Evolutionary conservation across 2,797 vertebrate genomes (phyloP).

Genomic region (Rhinogobio ventralis): DNA sequence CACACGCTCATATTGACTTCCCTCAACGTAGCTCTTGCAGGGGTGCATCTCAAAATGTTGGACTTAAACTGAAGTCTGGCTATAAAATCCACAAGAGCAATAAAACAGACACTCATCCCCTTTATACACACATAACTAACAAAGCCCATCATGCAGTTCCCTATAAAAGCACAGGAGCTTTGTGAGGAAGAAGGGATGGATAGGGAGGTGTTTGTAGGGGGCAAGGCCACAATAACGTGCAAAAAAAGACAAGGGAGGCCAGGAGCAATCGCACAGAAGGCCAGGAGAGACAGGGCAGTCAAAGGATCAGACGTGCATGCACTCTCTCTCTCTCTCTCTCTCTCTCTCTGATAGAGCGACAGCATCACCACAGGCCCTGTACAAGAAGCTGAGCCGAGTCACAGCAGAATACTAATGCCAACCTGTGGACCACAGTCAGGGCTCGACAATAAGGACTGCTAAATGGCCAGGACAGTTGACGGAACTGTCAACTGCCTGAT

Average conservation of each 20-base stretch:
- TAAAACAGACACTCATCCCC: conserved; percentile 48
- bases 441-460: not conserved
- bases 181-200: not conserved
- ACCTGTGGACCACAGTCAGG: conserved; percentile 2
- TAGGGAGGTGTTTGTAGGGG: conserved; percentile 4
- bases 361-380: conserved; percentile 47
- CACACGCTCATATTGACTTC: not conserved
- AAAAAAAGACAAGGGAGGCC: conserved; percentile 26
- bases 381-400: conserved; percentile 21
- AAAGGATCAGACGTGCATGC: conserved; percentile 31
- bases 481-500: no score
- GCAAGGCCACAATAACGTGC: conserved; percentile 32
- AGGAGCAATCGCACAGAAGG: conserved; percentile 37
- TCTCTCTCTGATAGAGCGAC: conserved; percentile 33
- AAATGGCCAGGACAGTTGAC: not conserved
- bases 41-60: conserved; percentile 13
- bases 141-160: conserved; percentile 39
- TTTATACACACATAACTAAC: conserved; percentile 52
- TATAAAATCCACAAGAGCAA: conserved; percentile 51
- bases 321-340: conserved; percentile 24
- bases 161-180: conserved; percentile 46
- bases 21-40: not conserved
- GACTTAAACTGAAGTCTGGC: conserved; percentile 56
- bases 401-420: conserved; percentile 52
- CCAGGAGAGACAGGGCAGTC: conserved; percentile 29